These are phyloP conservation scores for Muschampia plurimacula DNA, from an alignment of 2,888 invertebrate species.

Conservation along the genomic window DNA sequence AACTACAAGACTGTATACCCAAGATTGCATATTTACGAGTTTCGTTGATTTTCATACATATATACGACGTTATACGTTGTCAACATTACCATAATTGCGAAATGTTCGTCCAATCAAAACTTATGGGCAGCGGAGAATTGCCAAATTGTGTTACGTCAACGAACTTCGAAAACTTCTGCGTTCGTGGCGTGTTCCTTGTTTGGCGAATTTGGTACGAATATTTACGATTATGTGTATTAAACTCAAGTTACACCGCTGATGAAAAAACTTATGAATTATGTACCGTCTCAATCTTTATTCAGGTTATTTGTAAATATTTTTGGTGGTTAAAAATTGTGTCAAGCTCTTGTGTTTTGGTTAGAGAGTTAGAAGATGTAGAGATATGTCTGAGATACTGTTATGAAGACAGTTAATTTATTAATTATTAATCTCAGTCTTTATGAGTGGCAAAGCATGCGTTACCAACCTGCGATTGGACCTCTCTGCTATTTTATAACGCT, in stretches of 20 bases:
- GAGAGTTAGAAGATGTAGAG: too few relatives aligned
- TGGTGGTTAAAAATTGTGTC: too few relatives aligned
- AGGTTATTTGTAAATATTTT: too few relatives aligned
- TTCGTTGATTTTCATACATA: neutral
- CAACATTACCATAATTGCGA: slow-evolving; percentile 7
- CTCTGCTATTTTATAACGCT: too few relatives aligned
- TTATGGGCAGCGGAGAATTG: slow-evolving; percentile 17
- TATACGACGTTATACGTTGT: neutral
- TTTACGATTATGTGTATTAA: neutral
- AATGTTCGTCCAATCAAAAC: slow-evolving; percentile 26
- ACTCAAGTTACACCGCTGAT: neutral
- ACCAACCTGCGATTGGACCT: too few relatives aligned
- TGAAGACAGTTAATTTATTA: too few relatives aligned
- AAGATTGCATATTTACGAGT: neutral
- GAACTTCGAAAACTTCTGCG: neutral
- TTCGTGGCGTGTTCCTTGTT: neutral
- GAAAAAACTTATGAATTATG: neutral
- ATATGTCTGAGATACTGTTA: too few relatives aligned
- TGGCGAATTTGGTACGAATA: neutral
- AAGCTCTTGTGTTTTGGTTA: too few relatives aligned
- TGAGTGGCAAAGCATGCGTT: too few relatives aligned
- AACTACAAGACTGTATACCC: too few relatives aligned
- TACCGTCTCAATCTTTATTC: too few relatives aligned
- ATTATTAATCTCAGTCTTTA: too few relatives aligned
- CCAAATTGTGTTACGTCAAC: slow-evolving; percentile 23